Conservation (phyloP, 2,797 vertebrate genomes). For the Gobionotothen gibberifrons region DNA sequence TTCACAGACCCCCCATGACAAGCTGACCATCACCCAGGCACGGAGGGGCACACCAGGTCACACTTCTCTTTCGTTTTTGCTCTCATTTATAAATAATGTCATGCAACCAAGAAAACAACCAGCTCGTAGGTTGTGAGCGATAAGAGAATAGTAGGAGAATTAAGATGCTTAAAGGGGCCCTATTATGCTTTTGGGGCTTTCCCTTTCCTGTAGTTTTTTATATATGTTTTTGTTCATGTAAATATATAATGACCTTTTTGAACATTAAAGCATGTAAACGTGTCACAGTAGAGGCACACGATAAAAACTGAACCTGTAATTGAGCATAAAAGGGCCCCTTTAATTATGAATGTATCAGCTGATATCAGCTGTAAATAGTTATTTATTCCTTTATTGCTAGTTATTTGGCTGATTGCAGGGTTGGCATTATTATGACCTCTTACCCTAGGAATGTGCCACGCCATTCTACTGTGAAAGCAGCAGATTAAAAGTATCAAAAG, state of each 20-base stretch:
- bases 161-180: not conserved
- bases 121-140: not conserved
- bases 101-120: not conserved
- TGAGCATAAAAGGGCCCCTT: too few relatives aligned
- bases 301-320: too few relatives aligned
- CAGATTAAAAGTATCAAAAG: not conserved
- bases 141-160: not conserved
- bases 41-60: slow-evolving; percentile 92
- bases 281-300: too few relatives aligned
- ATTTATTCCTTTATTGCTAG: slow-evolving; percentile 14
- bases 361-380: slow-evolving; percentile 13
- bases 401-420: not conserved
- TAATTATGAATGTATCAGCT: slow-evolving; percentile 1
- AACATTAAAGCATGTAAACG: too few relatives aligned
- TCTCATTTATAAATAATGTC: not conserved
- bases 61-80: not conserved
- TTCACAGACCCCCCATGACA: slow-evolving; percentile 88
- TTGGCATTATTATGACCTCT: slow-evolving; percentile 8
- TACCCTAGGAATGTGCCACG: not conserved
- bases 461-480: not conserved
- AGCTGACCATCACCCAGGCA: slow-evolving; percentile 93
- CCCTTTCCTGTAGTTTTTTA: too few relatives aligned
- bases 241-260: too few relatives aligned
- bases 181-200: too few relatives aligned
- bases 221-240: too few relatives aligned